Evolutionary conservation across 2,113 vertebrate genomes (phyloP).

Genomic region (Argyrosomus japonicus): DNA sequence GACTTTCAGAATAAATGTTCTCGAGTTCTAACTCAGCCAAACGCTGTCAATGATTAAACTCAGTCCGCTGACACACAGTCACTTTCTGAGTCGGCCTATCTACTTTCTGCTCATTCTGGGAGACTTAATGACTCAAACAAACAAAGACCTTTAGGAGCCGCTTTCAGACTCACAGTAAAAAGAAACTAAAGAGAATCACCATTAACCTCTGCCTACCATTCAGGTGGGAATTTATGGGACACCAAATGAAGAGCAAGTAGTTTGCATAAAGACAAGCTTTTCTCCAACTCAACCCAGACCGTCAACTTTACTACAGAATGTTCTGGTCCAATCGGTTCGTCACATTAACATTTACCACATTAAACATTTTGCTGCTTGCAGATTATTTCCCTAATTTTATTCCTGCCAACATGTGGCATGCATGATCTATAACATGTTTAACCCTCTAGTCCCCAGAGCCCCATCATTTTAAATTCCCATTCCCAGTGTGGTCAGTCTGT

Average conservation of each 20-base stretch:
- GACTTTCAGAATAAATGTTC: slow-evolving; percentile 52
- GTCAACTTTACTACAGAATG: neutral
- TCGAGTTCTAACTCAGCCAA: slow-evolving; percentile 1
- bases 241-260: neutral
- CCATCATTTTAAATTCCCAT: too few relatives aligned
- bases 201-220: slow-evolving; percentile 14
- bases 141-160: slow-evolving; percentile 30
- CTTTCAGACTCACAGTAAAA: slow-evolving; percentile 30
- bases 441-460: too few relatives aligned
- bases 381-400: neutral
- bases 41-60: slow-evolving; percentile 41
- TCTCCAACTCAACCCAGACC: neutral
- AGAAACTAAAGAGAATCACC: slow-evolving; percentile 28
- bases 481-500: too few relatives aligned
- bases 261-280: neutral
- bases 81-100: slow-evolving; percentile 24
- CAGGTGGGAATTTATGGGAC: slow-evolving; percentile 24
- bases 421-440: too few relatives aligned
- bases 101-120: slow-evolving; percentile 16
- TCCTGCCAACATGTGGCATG: too few relatives aligned
- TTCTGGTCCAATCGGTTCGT: neutral
- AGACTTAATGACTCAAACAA: slow-evolving; percentile 43
- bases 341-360: neutral
- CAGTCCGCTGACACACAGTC: neutral
- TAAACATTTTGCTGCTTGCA: neutral